Conservation (phyloP, 2,888 invertebrate genomes). For the Apoda limacodes region DNA sequence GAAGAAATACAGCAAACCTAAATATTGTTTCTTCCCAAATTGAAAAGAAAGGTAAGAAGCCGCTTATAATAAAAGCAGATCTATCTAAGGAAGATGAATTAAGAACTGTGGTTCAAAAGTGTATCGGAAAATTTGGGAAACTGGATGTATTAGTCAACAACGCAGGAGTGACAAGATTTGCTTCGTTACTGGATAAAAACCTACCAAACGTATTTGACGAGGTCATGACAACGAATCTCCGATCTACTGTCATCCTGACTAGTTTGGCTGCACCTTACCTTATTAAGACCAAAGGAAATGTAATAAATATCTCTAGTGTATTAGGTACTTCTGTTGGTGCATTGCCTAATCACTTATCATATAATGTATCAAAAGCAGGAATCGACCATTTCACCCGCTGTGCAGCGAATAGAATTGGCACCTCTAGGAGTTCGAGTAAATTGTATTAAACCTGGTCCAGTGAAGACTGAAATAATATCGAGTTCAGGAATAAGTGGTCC, state of each 20-base stretch:
- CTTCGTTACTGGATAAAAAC: slow-evolving; percentile 17
- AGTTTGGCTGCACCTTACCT: slow-evolving; percentile 24
- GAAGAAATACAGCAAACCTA: slow-evolving; percentile 27
- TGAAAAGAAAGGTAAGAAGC: slow-evolving; percentile 24
- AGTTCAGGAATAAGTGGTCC: too few relatives aligned
- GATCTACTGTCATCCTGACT: slow-evolving; percentile 23
- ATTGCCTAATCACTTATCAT: slow-evolving; percentile 9
- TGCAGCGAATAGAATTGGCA: slow-evolving; percentile 73
- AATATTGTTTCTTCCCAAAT: too few relatives aligned
- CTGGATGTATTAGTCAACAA: slow-evolving; percentile 31
- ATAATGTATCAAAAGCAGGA: slow-evolving; percentile 16
- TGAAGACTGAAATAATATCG: slow-evolving; percentile 44
- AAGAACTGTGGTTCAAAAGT: slow-evolving; percentile 20
- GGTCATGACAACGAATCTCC: slow-evolving; percentile 22
- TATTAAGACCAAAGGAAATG: slow-evolving; percentile 24
- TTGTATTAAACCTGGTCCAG: slow-evolving; percentile 78
- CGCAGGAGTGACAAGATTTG: slow-evolving; percentile 22
- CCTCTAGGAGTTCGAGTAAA: slow-evolving; percentile 73
- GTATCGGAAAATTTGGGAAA: slow-evolving; percentile 23
- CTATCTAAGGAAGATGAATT: slow-evolving; percentile 23
- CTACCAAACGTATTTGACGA: slow-evolving; percentile 21
- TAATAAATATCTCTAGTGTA: slow-evolving; percentile 25
- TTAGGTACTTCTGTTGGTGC: slow-evolving; percentile 9
- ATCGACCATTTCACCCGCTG: slow-evolving; percentile 80
- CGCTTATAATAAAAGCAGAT: slow-evolving; percentile 24